A percentile compares a stretch with the other conserved stretches of the same genome.
phyloP scores from a whole-genome alignment of 2,797 vertebrate species.

The Chlorospingus semifuscus region DNA sequence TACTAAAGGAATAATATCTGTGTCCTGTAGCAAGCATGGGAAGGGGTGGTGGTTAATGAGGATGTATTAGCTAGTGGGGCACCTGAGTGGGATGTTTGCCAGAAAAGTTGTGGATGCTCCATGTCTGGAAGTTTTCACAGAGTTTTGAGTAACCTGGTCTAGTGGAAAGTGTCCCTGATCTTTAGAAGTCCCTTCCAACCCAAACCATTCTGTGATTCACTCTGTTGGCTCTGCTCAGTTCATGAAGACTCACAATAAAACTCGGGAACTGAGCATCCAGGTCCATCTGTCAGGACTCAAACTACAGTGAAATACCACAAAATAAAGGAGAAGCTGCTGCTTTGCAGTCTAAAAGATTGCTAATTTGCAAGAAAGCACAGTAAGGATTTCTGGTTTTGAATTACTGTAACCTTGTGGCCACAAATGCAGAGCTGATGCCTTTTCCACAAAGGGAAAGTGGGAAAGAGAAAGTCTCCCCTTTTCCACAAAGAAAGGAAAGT shows the following conservation, averaged over 20 bases:
- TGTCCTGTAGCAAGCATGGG: background rate
- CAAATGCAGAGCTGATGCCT: background rate
- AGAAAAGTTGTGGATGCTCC: background rate
- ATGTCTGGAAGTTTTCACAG: background rate
- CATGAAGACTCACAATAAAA: background rate
- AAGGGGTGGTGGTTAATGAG: background rate
- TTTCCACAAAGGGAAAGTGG: background rate
- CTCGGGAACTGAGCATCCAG: background rate
- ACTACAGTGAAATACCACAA: background rate
- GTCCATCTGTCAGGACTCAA: background rate
- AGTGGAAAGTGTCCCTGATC: background rate
- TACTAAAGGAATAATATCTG: background rate
- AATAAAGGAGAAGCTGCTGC: background rate
- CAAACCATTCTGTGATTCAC: background rate
- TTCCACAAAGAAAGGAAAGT: background rate
- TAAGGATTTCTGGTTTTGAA: background rate
- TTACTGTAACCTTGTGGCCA: background rate
- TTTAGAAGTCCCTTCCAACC: background rate
- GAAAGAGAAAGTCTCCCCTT: background rate
- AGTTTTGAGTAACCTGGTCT: background rate
- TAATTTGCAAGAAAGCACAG: background rate
- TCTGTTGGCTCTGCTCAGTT: background rate
- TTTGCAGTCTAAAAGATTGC: background rate
- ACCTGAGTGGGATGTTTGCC: background rate
- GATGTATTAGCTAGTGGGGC: no score